Evolutionary conservation across 2,797 vertebrate genomes (phyloP), one percentile per base, ranked within the genome.

Genomic region (Australoheros facetus): DNA sequence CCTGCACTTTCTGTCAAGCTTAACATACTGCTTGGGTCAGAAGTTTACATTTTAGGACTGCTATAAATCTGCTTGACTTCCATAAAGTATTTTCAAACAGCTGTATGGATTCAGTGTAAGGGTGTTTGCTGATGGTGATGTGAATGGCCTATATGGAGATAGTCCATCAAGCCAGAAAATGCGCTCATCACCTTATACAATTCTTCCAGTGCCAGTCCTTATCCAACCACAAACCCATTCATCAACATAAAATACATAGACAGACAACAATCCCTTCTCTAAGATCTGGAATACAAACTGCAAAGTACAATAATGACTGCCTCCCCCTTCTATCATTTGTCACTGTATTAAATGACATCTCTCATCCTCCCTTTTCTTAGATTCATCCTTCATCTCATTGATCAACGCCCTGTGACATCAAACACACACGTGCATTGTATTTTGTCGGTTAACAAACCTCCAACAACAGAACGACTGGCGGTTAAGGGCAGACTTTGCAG

Each of bases 371-470:
- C 55, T 59, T 13, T 8, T 69, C 23, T 69, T 66, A 66, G 23
- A 0, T 26, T 76, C 70, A 72, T 85, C 66, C 77, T 73, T 80
- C 81, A 73, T 81, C 77, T 28, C 45, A 66, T 39, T 75, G 73
- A 87, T 80, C 64, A 19, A 87, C 81, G 55, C 37, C 34, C 1
- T 26, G 26, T 69, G 64, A 69, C 30, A 30, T 23, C 42, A 60
- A 62, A 58, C 53, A 58, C 39, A 73, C 9, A 45, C 14, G 8
- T 9, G 9, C 26, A 10, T 21, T 34, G 10, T 7, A 2, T 74
- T 73, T 78, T 81, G 45, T 56, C 4, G 7, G 70, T 64, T 56
- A 80, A 77, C 56, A 81, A 66, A 78, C 10, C 58, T 56, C 57
- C 58, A 34, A 69, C 42, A 79, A 23, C 19, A 17, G n/a, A 82